Evolutionary conservation across 2,113 vertebrate genomes (phyloP).

Genomic region (Oriolus oriolus): DNA sequence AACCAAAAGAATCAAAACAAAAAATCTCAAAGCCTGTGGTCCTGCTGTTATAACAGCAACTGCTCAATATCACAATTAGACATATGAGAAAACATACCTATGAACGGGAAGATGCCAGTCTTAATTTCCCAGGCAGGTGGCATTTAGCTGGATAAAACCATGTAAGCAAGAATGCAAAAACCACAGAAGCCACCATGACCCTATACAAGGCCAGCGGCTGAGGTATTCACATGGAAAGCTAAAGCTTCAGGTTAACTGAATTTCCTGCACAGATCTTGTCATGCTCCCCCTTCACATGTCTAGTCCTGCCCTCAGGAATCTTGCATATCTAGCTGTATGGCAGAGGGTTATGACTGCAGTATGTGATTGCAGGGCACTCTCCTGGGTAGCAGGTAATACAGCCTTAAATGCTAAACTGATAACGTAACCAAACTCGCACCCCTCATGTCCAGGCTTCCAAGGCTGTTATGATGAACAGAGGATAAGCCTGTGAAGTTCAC

Average conservation of each 20-base stretch:
- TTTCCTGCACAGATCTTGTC: neutral
- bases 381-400: neutral
- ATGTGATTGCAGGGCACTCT: neutral
- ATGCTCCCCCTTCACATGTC: rapidly evolving
- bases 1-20: neutral
- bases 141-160: neutral
- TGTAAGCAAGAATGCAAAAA: neutral
- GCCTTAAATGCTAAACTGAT: neutral
- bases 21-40: neutral
- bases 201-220: neutral
- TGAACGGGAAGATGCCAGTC: neutral
- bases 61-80: neutral
- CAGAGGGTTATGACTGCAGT: neutral
- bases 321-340: neutral
- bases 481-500: neutral
- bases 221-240: neutral
- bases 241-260: neutral
- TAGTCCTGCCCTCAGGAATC: neutral
- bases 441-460: neutral
- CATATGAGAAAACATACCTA: neutral
- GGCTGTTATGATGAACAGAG: neutral
- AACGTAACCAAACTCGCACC: neutral
- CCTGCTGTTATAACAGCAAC: neutral
- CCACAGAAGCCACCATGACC: neutral
- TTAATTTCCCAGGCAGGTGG: neutral